These are phyloP conservation scores for Hypolimnas misippus DNA, from an alignment of 2,888 invertebrate species.

Conservation along the genomic window DNA sequence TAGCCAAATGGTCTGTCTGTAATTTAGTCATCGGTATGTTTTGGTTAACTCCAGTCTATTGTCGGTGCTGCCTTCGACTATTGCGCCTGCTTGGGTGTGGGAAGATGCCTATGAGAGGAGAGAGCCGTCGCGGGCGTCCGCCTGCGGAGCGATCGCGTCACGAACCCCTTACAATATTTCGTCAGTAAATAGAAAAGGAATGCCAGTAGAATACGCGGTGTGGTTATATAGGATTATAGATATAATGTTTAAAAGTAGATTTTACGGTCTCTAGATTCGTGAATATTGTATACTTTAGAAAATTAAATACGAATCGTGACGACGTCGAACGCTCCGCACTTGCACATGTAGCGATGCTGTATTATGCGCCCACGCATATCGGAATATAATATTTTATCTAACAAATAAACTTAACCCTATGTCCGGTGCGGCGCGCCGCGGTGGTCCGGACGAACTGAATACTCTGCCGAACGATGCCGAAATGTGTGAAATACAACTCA, in stretches of 20 bases:
- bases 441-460: constrained; percentile 70
- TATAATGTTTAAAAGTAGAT: constrained; percentile 41
- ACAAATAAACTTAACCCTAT: constrained; percentile 81
- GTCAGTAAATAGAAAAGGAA: constrained; percentile 42
- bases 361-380: constrained; percentile 64
- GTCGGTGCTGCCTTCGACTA: constrained; percentile 90
- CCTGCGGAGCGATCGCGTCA: constrained; percentile 57
- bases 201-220: constrained; percentile 42
- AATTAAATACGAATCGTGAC: constrained; percentile 35
- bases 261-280: constrained; percentile 41
- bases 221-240: constrained; percentile 45
- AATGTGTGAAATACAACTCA: constrained; percentile 69
- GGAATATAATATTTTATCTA: constrained; percentile 76
- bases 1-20: constrained; percentile 52
- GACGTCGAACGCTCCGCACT: constrained; percentile 56
- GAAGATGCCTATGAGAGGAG: constrained; percentile 88
- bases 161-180: constrained; percentile 35
- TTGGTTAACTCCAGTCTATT: constrained; percentile 68
- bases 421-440: constrained; percentile 57
- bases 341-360: constrained; percentile 45
- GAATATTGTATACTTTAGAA: constrained; percentile 42
- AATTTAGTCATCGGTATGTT: constrained; percentile 50
- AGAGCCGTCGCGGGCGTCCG: constrained; percentile 84
- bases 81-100: constrained; percentile 90
- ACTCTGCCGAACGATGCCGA: constrained; percentile 73